A percentile compares a stretch with the other conserved stretches of the same genome.
Evolutionary conservation across 2,797 vertebrate genomes (phyloP).

Genomic region (Xiphorhynchus erythropygius): DNA sequence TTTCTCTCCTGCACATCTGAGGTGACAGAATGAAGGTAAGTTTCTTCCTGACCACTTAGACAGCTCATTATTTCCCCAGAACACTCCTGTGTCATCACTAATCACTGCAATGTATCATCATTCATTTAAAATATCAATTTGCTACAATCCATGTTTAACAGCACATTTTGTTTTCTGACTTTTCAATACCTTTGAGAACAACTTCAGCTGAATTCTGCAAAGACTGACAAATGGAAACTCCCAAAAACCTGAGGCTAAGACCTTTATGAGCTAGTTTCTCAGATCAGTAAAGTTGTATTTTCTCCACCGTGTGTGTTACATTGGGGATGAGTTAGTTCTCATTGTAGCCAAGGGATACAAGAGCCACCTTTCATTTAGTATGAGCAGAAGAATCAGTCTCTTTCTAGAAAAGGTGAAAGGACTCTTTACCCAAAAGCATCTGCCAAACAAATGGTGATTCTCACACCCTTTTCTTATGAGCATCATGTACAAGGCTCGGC

Average conservation of each 20-base stretch:
- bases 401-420: neutral
- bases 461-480: rapidly evolving
- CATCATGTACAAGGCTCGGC: too few relatives aligned
- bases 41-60: slow-evolving; percentile 11
- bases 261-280: neutral
- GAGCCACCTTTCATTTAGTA: neutral
- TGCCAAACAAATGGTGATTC: neutral
- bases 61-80: slow-evolving; percentile 48
- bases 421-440: neutral
- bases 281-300: neutral
- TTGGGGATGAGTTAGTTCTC: neutral
- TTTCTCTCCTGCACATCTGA: neutral
- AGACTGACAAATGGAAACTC: neutral
- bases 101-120: neutral
- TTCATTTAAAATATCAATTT: slow-evolving; percentile 2
- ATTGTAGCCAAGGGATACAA: neutral
- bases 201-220: neutral
- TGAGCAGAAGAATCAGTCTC: neutral
- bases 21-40: neutral
- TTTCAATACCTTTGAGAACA: neutral
- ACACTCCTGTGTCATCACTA: neutral
- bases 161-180: neutral
- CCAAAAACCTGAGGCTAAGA: neutral
- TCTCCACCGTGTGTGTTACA: rapidly evolving
- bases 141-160: neutral